Evolutionary conservation across 2,888 invertebrate species (phyloP), one percentile per base, ranked within the genome.

Genomic region (Pristionchus fissidentatus): DNA sequence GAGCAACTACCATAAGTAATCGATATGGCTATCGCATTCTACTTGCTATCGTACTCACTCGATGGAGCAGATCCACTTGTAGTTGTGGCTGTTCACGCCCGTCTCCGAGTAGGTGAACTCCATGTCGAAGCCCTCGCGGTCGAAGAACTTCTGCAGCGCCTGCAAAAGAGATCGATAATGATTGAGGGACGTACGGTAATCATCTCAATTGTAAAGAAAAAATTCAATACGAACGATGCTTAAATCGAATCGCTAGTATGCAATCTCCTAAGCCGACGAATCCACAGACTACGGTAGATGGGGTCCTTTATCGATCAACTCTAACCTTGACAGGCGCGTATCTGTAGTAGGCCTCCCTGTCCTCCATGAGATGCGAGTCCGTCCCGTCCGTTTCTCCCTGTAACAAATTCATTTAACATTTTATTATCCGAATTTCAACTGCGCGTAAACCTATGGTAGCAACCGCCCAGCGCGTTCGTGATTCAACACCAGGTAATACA

Each of bases 141-240:
- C 98, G 93, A 96, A 98, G 94, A 96, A 98, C 0, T 97, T 96
- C 78, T 96, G 94, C 26, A 99, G 93, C 0, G 97, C 96, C 52
- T 85, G 83, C n/a, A n/a, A n/a, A 38, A 66, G 3, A 15, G 32
- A 77, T 38, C 3, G 29, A 29, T 77, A 29, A 7, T n/a, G n/a
- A 57, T 15, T 57, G n/a, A n/a, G 26, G n/a, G n/a, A n/a, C n/a
- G n/a, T n/a, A n/a, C n/a, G n/a, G n/a, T n/a, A 26, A 57, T 15
- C 57, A n/a, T n/a, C n/a, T n/a, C n/a, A n/a, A n/a, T n/a, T n/a
- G n/a, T n/a, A n/a, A n/a, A n/a, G n/a, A n/a, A n/a, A n/a, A n/a
- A n/a, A n/a, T n/a, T n/a, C n/a, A n/a, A n/a, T n/a, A n/a, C n/a
- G n/a, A n/a, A n/a, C n/a, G n/a, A n/a, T n/a, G n/a, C n/a, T n/a